phyloP scores from a whole-genome alignment of 2,113 vertebrate genomes.

The Poeciliopsis retropinna region DNA sequence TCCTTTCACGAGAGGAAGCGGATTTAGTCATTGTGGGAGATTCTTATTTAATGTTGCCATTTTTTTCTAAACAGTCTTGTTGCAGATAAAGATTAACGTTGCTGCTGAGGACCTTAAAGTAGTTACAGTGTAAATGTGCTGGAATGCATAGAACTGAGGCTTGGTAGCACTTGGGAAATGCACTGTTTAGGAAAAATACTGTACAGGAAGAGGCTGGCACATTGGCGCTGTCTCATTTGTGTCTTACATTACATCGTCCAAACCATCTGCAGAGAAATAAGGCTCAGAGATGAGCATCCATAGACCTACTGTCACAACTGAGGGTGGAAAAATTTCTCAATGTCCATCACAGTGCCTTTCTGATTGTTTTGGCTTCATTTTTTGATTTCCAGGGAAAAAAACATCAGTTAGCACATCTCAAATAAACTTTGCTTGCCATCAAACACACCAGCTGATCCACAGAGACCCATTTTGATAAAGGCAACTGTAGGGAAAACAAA shows the following conservation, averaged over 20 bases:
- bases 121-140: constrained; percentile 57
- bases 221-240: constrained; percentile 55
- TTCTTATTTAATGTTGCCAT: constrained; percentile 24
- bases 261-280: constrained; percentile 31
- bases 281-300: constrained; percentile 45
- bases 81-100: constrained; percentile 27
- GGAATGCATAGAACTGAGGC: constrained; percentile 81
- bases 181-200: constrained; percentile 21
- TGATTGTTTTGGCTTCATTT: constrained; percentile 74
- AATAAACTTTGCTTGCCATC: constrained; percentile 35
- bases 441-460: constrained; percentile 51
- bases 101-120: constrained; percentile 60
- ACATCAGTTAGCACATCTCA: constrained; percentile 44
- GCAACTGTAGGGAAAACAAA: constrained; percentile 74
- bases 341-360: constrained; percentile 62
- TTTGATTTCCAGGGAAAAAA: constrained; percentile 67
- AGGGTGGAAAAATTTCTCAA: constrained; percentile 44
- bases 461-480: constrained; percentile 73
- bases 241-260: constrained; percentile 48
- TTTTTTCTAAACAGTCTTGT: constrained; percentile 9
- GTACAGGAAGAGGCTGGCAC: constrained; percentile 40
- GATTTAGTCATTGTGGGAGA: constrained; percentile 33
- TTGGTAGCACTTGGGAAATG: constrained; percentile 45
- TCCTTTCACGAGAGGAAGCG: constrained; percentile 35
- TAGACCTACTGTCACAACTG: constrained; percentile 37